Base-by-base conservation (phyloP, 2,113 vertebrate genomes). In the Rhinoptilus africanus region DNA sequence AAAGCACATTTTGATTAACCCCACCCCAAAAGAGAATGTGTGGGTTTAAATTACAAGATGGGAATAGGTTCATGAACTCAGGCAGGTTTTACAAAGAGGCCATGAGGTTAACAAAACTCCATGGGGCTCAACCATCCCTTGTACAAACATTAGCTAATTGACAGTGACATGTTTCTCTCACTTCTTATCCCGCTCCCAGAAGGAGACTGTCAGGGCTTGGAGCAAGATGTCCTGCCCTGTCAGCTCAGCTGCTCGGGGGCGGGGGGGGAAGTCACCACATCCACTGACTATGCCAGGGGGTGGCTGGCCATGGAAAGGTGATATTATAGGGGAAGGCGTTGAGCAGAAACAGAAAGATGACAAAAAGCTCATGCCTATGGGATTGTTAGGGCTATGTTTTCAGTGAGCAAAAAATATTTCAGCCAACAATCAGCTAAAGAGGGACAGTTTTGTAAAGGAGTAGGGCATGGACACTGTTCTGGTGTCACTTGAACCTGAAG, bases 131-230 rank as follows among this genome's bases (percentile, higher is more conserved):
- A 27, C 57, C 35, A 88, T 82, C 45, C 57, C 50, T 91, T 89
- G n/a, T 47, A 92, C 86, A 97, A 95, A 97, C 74, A 95, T 73
- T 35, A 87, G 57, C 54, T 97, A 94, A 97, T 85, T 96, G 95
- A 80, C 78, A 88, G 84, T 89, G 94, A 89, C 91, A 79, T 54
- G 77, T 88, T 91, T 96, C 80, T 95, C 48, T 86, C 84, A 43
- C 66, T 92, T 74, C 77, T 93, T 91, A 85, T 82, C 66, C 63
- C 6, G 7, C 57, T 88, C 30, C 50, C 69, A 95, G 56, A 93
- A 18, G 4, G 26, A 62, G 53, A 62, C 32, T 9, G 0, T 56
- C 62, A 60, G 69, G 35, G n/a, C 45, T 78, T 54, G 72, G 57
- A 86, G 73, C n/a, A 68, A 53, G 60, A 79, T 0, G 1, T 30